Conservation (phyloP, 2,888 invertebrate species). For the Dynastes tityus region DNA sequence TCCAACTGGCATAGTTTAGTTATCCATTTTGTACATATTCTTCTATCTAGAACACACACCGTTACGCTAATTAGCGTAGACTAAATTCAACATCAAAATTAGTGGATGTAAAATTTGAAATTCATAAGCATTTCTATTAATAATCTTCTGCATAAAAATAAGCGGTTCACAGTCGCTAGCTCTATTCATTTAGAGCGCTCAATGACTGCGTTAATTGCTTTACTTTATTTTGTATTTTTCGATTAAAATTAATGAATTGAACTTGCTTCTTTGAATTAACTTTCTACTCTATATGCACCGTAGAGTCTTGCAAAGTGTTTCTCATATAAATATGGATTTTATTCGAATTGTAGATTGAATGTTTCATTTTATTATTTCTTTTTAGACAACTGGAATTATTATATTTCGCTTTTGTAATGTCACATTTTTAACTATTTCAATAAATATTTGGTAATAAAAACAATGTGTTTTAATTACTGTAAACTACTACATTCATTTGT, state of each 20-base stretch:
- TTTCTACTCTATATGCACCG: constrained; percentile 37
- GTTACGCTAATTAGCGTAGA: neutral
- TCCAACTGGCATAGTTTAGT: constrained; percentile 68
- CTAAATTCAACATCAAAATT: constrained; percentile 19
- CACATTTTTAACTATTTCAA: neutral
- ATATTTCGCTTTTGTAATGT: neutral
- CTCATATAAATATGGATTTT: neutral
- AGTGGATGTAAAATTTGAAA: constrained; percentile 6
- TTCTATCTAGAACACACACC: constrained; percentile 64
- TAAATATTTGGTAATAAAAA: neutral
- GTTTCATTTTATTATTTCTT: neutral
- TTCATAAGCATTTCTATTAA: neutral
- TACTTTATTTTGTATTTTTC: neutral
- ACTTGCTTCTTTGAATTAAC: neutral
- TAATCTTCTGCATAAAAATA: neutral
- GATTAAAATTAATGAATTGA: neutral
- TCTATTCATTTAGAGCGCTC: constrained; percentile 30
- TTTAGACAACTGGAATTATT: neutral
- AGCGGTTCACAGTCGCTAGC: constrained; percentile 9
- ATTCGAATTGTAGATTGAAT: neutral
- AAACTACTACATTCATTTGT: neutral
- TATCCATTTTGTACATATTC: constrained; percentile 71
- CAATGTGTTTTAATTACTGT: neutral
- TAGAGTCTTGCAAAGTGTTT: constrained; percentile 38
- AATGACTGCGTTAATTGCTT: constrained; percentile 22